phyloP scores from a whole-genome alignment of 1,140 invertebrate genomes.

The Leptonema lineaticorne region DNA sequence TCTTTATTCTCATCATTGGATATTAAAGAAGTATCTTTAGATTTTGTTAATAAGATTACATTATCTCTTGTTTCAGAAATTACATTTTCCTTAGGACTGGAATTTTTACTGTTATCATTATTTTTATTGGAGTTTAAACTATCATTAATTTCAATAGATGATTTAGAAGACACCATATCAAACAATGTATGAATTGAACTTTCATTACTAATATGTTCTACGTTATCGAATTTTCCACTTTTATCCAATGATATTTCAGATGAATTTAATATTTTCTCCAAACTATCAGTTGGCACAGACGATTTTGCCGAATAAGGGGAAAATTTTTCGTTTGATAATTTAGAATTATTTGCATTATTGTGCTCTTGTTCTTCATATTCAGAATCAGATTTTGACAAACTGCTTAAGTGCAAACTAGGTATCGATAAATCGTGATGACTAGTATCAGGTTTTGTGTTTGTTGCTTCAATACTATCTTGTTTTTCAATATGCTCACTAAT shows the following conservation, averaged over 20 bases:
- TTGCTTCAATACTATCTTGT: slow-evolving; percentile 9
- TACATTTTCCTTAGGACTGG: not conserved
- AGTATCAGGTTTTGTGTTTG: slow-evolving; percentile 10
- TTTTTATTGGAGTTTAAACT: slow-evolving; percentile 5
- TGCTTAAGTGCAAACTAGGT: slow-evolving; percentile 40
- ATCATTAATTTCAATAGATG: slow-evolving; percentile 18
- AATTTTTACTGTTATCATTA: not conserved
- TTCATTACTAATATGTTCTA: slow-evolving; percentile 30
- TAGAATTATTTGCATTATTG: not conserved
- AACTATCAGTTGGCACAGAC: not conserved
- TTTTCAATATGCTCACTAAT: slow-evolving; percentile 28
- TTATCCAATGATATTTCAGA: not conserved
- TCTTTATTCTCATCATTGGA: slow-evolving; percentile 2
- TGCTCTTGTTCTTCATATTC: not conserved
- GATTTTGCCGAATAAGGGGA: not conserved
- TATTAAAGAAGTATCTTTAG: slow-evolving; percentile 1
- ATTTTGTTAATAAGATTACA: not conserved
- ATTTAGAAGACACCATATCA: slow-evolving; percentile 24
- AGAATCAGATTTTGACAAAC: slow-evolving; percentile 32
- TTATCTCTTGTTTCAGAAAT: not conserved
- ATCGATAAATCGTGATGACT: slow-evolving; percentile 27
- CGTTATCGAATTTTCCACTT: slow-evolving; percentile 3
- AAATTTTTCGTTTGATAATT: slow-evolving; percentile 9
- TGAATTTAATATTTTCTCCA: not conserved
- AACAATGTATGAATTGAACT: slow-evolving; percentile 38